Evolutionary conservation across 2,113 vertebrate genomes (phyloP), one percentile per base, ranked within the genome.

Genomic region (Leucosticte australis): DNA sequence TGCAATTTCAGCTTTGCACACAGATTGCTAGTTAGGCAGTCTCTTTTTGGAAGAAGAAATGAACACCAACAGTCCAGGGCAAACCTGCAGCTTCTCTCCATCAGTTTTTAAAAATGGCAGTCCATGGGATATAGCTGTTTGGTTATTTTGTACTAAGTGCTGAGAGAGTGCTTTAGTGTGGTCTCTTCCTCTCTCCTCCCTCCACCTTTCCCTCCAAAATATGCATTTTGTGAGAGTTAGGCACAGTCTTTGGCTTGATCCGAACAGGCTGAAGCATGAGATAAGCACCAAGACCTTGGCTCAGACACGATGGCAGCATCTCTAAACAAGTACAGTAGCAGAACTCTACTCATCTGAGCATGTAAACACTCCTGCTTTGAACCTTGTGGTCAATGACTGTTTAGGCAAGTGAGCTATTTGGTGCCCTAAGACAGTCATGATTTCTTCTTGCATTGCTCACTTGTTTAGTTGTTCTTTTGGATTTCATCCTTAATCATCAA

Each of bases 251-350:
- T 62, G 67, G 35, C 49, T 76, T 68, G 41, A 87, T 73, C 37
- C 55, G 75, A 56, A 42, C 12, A 79, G 41, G n/a, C 59, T 42
- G 41, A 90, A 88, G 41, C 28, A 57, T 52, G 74, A 93, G 41
- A 75, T 53, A 69, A 57, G 31, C 67, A 87, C 44, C 24, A 79
- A 57, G 57, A 76, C 49, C 31, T 68, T 65, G 82, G 63, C 70
- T 73, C 46, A 79, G 30, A 49, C 27, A 76, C 28, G 50, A 17
- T 41, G 33, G 15, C n/a, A 90, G 26, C 28, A 59, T 74, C 50
- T 90, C 80, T 73, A 75, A 89, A 71, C 52, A 92, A 71, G 57
- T 79, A 85, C 53, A 64, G 57, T 56, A 86, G 53, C 37, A 90
- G 70, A 90, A 60, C 27, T 49, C 77, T 4, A 64, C 24, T 22